Evolutionary conservation across 2,888 invertebrate species (phyloP), one percentile per base, ranked within the genome.

Genomic region (Limenitis camilla): DNA sequence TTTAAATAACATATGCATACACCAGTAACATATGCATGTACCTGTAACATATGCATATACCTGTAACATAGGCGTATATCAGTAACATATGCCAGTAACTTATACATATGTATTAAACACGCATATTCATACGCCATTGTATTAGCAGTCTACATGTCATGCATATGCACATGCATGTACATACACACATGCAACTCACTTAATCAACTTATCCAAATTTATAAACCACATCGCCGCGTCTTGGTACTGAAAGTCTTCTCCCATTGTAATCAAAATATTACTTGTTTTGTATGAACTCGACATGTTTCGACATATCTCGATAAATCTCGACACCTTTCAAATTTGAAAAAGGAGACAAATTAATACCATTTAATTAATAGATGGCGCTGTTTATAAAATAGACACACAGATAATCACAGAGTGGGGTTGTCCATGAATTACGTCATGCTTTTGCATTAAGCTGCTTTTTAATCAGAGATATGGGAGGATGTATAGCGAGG

Each of bases 191-290:
- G 42, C 33, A 32, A 80, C 90, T 89, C 91, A 94, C 91, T 91
- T 87, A 65, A 97, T 96, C 5, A 97, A 85, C 69, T 93, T 94
- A 72, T 97, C 97, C 76, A 97, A 79, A 76, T 97, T 97, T 61
- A 89, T 90, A 81, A 90, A 98, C 93, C 95, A 96, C 81, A 90
- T 89, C 19, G 84, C 81, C 0, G 93, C 93, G 57, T 91, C 89
- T 74, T 94, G 93, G 72, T 95, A 97, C 65, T 94, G 91, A 74
- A 98, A 98, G 79, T 98, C 97, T 62, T 94, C 93, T 0, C 97
- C 97, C 96, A 97, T 97, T 0, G 97, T 94, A 46, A 97, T 85
- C 62, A 96, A 89, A n/a, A 96, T 84, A 71, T 97, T 93, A 58
- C 92, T 91, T 0, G 94, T 92, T 54, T 69, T 68, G 72, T 92